Base-by-base conservation (phyloP, 2,797 vertebrate genomes). In the Hoplostethus mediterraneus region DNA sequence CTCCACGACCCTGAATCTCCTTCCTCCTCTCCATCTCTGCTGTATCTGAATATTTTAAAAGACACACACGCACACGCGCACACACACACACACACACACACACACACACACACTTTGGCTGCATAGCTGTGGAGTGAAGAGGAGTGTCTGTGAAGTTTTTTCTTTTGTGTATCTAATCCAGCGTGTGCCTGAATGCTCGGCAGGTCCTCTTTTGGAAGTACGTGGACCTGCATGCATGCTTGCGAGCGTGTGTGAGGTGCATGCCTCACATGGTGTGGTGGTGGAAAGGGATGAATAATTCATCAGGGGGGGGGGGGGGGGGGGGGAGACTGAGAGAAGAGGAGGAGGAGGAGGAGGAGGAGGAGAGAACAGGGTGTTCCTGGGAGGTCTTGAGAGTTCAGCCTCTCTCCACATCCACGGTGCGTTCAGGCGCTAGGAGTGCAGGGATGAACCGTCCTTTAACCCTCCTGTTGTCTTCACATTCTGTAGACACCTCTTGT, bases 231-330 rank as follows among this genome's bases (percentile, higher is more conserved):
- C 31, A 57, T 71, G 58, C 38, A 28, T 51, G 61, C 9, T 9
- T 17, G 16, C 14, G 33, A 51, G 38, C 62, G 38, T 58, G 66
- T 73, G 6, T 60, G 54, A 12, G 30, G 55, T 47, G 49, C 17
- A 31, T 52, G 72, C 53, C 28, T 81, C 71, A 68, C 33, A 65
- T 75, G 81, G 82, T 80, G 82, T 80, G 79, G 45, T 63, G 63
- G 59, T 84, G 63, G 75, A 70, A 75, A 80, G 60, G 54, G 75
- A 85, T 90, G 67, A 88, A 91, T 91, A 86, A 88, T 91, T 87
- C 83, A 90, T 83, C 52, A 55, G 42, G 65, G 56, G 74, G 64
- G 56, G 21, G 1, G 73, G 74, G 57, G 57, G 42, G 65, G 56
- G 74, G 64, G 56, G 21, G 1, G 73, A 76, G 57, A 73, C 28